Evolutionary conservation across 2,113 vertebrate species (phyloP).

Genomic region (Nesoenas mayeri): DNA sequence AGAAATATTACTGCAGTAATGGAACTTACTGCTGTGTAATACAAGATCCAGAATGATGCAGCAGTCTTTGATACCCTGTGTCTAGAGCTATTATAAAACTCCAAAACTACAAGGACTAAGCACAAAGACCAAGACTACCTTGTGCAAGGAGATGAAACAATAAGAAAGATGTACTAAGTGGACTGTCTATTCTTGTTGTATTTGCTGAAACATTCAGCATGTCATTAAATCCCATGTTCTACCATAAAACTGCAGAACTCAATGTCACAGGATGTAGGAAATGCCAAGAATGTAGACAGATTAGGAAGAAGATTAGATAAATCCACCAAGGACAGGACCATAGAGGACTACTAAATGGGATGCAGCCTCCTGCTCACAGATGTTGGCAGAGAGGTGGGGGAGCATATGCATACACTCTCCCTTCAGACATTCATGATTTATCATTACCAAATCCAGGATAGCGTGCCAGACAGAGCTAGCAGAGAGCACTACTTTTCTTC

Average conservation of each 20-base stretch:
- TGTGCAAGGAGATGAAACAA: background rate
- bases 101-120: background rate
- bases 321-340: background rate
- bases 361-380: background rate
- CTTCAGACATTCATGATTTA: background rate
- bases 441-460: background rate
- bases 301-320: constrained; percentile 17
- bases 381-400: background rate
- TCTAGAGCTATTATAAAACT: background rate
- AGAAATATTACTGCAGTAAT: background rate
- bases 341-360: background rate
- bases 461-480: rapidly evolving
- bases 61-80: background rate
- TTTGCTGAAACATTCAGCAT: background rate
- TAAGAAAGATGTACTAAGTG: background rate
- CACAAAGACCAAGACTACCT: background rate
- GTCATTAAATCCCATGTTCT: background rate
- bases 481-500: background rate
- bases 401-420: background rate
- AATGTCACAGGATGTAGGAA: background rate
- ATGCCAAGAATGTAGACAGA: background rate
- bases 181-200: background rate
- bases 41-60: background rate
- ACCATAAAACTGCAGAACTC: background rate
- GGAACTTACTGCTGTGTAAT: background rate